Conservation (phyloP, 2,797 vertebrate genomes). For the Limnodromus scolopaceus region DNA sequence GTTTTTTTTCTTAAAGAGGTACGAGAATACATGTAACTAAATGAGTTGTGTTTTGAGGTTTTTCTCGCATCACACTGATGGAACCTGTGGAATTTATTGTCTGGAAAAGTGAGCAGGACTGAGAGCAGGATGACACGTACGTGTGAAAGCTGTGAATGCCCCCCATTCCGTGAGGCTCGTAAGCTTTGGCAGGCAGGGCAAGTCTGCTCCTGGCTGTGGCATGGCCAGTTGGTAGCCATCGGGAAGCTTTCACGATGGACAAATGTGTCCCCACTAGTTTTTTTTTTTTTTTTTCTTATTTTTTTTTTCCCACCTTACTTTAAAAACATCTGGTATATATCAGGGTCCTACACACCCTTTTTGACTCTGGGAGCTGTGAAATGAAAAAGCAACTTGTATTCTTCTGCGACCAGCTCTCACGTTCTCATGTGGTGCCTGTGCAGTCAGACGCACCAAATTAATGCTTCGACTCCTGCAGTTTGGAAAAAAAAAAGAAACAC, state of each 20-base stretch:
- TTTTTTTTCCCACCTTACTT: not conserved
- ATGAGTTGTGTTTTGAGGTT: not conserved
- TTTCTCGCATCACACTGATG: not conserved
- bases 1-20: not conserved
- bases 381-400: conserved; percentile 60
- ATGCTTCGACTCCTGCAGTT: conserved; percentile 46
- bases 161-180: not conserved
- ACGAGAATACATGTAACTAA: not conserved
- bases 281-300: not conserved
- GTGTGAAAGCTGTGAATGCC: not conserved
- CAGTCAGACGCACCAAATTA: conserved; percentile 59
- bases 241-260: not conserved
- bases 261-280: not conserved
- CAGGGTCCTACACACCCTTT: not conserved
- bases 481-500: conserved; percentile 30
- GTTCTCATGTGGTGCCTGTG: conserved; percentile 41
- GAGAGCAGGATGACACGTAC: not conserved
- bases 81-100: not conserved
- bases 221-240: not conserved
- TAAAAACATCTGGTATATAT: conserved; percentile 45
- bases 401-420: conserved; percentile 43
- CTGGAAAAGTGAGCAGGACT: not conserved
- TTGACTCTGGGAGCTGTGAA: conserved; percentile 50
- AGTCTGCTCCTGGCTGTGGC: not conserved
- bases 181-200: not conserved